Percentiles rank a stretch among this genome's conserved stretches.
Conservation (phyloP, 2,888 invertebrate species). For the Drosophila fungiperda region DNA sequence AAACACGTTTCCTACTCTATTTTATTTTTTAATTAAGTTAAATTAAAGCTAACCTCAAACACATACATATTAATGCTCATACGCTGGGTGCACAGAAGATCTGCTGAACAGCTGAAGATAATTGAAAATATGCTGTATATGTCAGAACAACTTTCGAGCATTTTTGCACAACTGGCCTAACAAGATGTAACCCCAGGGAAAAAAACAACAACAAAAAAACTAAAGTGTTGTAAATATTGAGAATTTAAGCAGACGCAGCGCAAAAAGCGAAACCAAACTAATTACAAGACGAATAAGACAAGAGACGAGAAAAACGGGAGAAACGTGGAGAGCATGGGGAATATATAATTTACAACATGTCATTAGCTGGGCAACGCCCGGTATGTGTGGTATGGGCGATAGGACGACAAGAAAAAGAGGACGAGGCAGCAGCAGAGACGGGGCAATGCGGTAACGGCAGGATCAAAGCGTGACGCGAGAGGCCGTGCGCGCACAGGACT, state of each 20-base stretch:
- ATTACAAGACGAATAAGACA: slow-evolving; percentile 53
- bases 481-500: slow-evolving; percentile 54
- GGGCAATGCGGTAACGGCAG: slow-evolving; percentile 54
- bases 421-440: slow-evolving; percentile 12
- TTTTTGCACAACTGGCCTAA: slow-evolving; percentile 21
- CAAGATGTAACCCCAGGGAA: slow-evolving; percentile 7
- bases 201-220: slow-evolving; percentile 6
- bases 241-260: slow-evolving; percentile 33
- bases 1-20: background rate
- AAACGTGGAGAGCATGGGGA: slow-evolving; percentile 29
- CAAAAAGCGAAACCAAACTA: slow-evolving; percentile 54
- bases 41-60: background rate
- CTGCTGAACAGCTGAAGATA: slow-evolving; percentile 10
- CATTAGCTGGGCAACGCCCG: slow-evolving; percentile 78
- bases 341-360: slow-evolving; percentile 79
- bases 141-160: slow-evolving; percentile 1
- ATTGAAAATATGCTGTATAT: slow-evolving; percentile 8
- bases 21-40: background rate
- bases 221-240: slow-evolving; percentile 12
- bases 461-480: slow-evolving; percentile 78
- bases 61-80: background rate
- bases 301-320: slow-evolving; percentile 2
- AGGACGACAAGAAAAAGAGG: background rate
- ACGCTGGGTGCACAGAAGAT: background rate
- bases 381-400: slow-evolving; percentile 45